Evolutionary conservation across 2,888 invertebrate genomes (phyloP).

Genomic region (Leucoptera coffeella): DNA sequence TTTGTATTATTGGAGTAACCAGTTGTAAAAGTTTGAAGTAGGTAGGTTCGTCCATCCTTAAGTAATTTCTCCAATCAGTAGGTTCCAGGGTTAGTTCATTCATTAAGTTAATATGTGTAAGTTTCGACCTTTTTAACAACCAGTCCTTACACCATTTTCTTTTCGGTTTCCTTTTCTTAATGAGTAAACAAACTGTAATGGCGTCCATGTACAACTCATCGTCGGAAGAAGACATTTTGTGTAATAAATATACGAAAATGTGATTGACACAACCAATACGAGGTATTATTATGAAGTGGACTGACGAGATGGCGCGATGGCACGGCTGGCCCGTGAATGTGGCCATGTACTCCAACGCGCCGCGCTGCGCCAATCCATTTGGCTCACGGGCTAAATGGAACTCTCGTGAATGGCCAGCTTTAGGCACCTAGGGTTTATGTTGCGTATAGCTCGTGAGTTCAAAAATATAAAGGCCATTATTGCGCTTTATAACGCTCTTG

Average conservation of each 20-base stretch:
- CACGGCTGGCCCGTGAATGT: too few relatives aligned
- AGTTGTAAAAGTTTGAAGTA: conserved; percentile 4
- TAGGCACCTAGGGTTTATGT: conserved; percentile 4
- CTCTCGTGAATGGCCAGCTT: too few relatives aligned
- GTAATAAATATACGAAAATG: too few relatives aligned
- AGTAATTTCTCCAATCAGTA: conserved; percentile 9
- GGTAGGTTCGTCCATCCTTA: conserved; percentile 9
- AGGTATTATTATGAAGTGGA: too few relatives aligned
- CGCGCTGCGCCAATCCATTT: too few relatives aligned
- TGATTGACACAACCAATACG: too few relatives aligned
- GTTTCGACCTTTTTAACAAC: conserved; percentile 4
- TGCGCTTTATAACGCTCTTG: conserved; percentile 5
- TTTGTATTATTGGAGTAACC: conserved; percentile 4
- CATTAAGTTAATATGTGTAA: conserved; percentile 1
- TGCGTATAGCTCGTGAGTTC: conserved; percentile 2
- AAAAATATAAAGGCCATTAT: conserved; percentile 3
- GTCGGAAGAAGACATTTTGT: too few relatives aligned
- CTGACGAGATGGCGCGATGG: too few relatives aligned
- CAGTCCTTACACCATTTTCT: conserved; percentile 4
- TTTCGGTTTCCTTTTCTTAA: conserved; percentile 2
- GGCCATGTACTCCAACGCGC: too few relatives aligned
- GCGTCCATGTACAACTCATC: neutral
- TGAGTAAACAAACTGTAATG: neutral
- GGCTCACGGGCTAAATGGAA: too few relatives aligned
- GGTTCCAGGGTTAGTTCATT: conserved; percentile 5